Evolutionary conservation across 2,888 invertebrate genomes (phyloP), one percentile per base, ranked within the genome.

Genomic region (Craniophora ligustri): DNA sequence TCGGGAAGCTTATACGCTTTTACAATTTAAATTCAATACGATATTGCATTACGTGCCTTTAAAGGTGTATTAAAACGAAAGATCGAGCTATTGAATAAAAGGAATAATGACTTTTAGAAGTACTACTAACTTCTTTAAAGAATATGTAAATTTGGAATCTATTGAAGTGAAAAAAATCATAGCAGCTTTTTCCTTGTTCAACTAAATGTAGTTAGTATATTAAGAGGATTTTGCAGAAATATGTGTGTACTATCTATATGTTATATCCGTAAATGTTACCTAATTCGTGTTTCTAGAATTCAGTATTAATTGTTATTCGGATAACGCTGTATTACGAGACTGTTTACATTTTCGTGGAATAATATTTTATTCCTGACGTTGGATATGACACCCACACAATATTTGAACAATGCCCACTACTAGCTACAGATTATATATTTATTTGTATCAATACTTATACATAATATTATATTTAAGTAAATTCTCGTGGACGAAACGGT

Each of bases 21-120:
- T 36, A 31, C n/a, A 48, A 38, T 67, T 48, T 67, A 30, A 49
- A 60, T 67, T 48, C 30, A 38, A 31, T 34, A 35, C 34, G 26
- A 36, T 61, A 61, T 61, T 39, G 40, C 23, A 35, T 46, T 38
- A 56, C 46, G 51, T 60, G 60, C 32, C 30, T 45, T 34, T 35
- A 15, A 34, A 54, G 40, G 30, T 48, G 31, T 42, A 28, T 15
- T 16, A 26, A 58, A 38, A 18, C 32, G 32, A 26, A 34, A 58
- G 26, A 59, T 66, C 23, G 36, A 42, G 14, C 45, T 34, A 21
- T 7, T 14, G 51, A 21, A 46, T 34, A 45, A 57, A 38, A 45
- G 31, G 32, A 49, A 58, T 64, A 48, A 56, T 50, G 26, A 31
- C 26, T 10, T 14, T 6, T 18, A 13, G 30, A 31, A 41, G 14